Conservation (phyloP, 2,113 vertebrate species). For the Ranitomeya variabilis region DNA sequence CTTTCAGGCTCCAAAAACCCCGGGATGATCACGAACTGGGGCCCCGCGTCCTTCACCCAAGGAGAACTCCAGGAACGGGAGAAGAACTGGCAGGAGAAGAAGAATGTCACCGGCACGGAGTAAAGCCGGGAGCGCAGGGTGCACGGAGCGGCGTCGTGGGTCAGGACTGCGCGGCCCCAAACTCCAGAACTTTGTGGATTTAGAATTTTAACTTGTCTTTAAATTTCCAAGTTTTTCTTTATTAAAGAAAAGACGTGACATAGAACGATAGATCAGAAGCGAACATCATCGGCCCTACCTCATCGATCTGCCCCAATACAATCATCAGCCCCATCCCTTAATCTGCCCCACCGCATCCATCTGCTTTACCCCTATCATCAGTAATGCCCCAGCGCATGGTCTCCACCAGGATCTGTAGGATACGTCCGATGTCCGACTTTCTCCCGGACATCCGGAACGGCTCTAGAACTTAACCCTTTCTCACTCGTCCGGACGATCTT, state of each 20-base stretch:
- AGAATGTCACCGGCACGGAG: conserved; percentile 62
- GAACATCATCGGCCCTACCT: neutral
- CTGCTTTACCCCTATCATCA: too few species aligned
- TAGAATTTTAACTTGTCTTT: neutral
- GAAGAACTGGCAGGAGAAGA: conserved; percentile 89
- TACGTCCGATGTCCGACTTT: neutral
- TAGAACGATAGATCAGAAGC: neutral
- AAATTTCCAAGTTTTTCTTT: neutral
- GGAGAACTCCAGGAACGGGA: conserved; percentile 84
- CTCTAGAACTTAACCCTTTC: neutral
- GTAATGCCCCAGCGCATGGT: too few species aligned
- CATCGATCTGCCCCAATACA: neutral
- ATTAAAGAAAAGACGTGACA: neutral
- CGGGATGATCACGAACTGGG: conserved; percentile 91
- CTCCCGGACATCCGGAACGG: neutral
- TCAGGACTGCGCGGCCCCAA: neutral
- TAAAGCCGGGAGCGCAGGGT: fast-evolving
- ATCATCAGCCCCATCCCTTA: too few species aligned
- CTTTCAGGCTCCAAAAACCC: conserved; percentile 84
- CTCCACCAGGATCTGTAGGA: neutral
- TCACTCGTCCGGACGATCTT: neutral
- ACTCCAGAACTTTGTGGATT: neutral
- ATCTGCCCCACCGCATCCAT: neutral
- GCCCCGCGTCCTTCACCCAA: conserved; percentile 87
- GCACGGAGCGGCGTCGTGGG: fast-evolving